phyloP scores from a whole-genome alignment of 1,140 invertebrate species.

The Halyomorpha halys region DNA sequence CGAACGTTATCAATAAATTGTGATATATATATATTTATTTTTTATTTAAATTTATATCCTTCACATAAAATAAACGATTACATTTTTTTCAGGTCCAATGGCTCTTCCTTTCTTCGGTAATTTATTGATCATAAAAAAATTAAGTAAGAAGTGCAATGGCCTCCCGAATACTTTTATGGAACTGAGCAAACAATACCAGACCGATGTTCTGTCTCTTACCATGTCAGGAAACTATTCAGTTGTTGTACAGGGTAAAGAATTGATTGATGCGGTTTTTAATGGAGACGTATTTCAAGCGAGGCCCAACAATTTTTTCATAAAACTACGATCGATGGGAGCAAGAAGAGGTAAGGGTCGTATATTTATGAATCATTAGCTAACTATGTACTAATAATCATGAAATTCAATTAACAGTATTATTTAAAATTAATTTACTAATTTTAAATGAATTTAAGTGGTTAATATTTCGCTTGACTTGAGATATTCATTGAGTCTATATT shows the following conservation, averaged over 20 bases:
- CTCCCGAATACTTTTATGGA: constrained; percentile 50
- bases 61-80: too few relatives aligned
- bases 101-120: constrained; percentile 58
- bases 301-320: constrained; percentile 60
- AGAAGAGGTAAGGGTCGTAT: constrained; percentile 40
- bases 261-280: constrained; percentile 48
- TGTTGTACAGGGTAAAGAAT: constrained; percentile 47
- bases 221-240: constrained; percentile 50
- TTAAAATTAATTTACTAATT: too few relatives aligned
- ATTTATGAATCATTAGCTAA: constrained; percentile 44
- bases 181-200: constrained; percentile 48
- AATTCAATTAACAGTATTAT: constrained; percentile 34
- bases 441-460: too few relatives aligned
- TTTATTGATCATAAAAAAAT: constrained; percentile 42
- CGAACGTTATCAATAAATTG: too few relatives aligned
- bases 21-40: too few relatives aligned
- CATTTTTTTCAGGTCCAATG: constrained; percentile 47
- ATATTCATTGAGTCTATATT: too few relatives aligned
- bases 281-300: constrained; percentile 57
- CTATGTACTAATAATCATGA: constrained; percentile 48
- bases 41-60: too few relatives aligned
- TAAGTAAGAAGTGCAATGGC: constrained; percentile 43
- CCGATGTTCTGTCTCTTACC: constrained; percentile 52
- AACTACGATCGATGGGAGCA: constrained; percentile 56
- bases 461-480: too few relatives aligned